These are phyloP conservation scores for Gryon sp. DNA, from an alignment of 1,140 invertebrate species.

Conservation along the genomic window DNA sequence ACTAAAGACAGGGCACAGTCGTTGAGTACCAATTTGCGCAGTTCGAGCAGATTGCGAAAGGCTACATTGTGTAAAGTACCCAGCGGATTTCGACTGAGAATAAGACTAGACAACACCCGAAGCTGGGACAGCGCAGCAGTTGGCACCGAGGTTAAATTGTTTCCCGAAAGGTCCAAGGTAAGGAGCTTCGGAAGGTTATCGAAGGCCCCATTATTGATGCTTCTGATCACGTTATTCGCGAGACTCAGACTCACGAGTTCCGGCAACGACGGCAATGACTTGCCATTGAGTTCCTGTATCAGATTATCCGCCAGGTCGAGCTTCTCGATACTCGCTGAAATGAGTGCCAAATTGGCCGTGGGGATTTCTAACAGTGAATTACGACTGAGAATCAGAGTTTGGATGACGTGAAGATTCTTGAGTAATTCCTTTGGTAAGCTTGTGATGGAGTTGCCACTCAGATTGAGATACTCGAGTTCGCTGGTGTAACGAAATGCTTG, in stretches of 20 bases:
- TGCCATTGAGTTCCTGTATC: conserved; percentile 84
- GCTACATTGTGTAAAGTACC: conserved; percentile 84
- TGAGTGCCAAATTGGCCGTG: conserved; percentile 82
- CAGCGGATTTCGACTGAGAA: conserved; percentile 88
- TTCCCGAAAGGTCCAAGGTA: conserved; percentile 88
- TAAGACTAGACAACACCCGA: conserved; percentile 85
- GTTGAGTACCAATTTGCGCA: conserved; percentile 86
- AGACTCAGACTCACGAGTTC: conserved; percentile 84
- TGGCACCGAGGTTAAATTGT: conserved; percentile 89
- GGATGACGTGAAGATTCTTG: conserved; percentile 84
- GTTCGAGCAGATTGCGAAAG: conserved; percentile 89
- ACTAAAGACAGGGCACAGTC: conserved; percentile 84
- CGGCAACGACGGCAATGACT: conserved; percentile 84
- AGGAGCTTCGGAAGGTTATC: conserved; percentile 85
- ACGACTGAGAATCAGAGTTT: conserved; percentile 84
- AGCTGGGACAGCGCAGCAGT: conserved; percentile 87
- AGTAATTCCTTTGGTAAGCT: conserved; percentile 86
- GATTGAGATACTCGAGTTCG: conserved; percentile 85
- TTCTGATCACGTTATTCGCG: conserved; percentile 86
- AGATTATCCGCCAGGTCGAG: conserved; percentile 87
- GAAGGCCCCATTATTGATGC: conserved; percentile 84
- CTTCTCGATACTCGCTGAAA: conserved; percentile 82
- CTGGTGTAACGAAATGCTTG: conserved; percentile 86
- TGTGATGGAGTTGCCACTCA: conserved; percentile 88
- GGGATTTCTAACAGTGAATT: conserved; percentile 90